Percentiles rank a stretch among this genome's conserved stretches.
Evolutionary conservation across 1,140 invertebrate genomes (phyloP).

Genomic region (Euschistus heros): DNA sequence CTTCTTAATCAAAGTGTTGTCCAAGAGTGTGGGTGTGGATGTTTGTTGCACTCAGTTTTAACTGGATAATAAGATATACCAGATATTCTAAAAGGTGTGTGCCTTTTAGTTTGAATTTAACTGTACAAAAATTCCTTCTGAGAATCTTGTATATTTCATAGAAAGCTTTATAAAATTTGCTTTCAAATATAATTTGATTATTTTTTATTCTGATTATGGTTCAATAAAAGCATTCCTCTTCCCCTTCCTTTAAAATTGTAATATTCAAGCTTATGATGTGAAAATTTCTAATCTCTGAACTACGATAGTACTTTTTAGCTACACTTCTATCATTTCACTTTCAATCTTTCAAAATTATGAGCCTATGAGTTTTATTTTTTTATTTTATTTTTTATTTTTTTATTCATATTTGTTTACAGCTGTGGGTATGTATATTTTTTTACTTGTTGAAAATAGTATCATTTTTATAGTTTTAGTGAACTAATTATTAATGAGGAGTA

Average conservation of each 20-base stretch:
- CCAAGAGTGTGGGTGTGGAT: slow-evolving; percentile 20
- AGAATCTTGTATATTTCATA: not conserved
- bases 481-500: not conserved
- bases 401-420: not conserved
- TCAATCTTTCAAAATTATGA: not conserved
- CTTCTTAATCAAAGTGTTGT: slow-evolving; percentile 7
- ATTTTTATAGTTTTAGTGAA: not conserved
- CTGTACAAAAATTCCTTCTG: slow-evolving; percentile 17
- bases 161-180: slow-evolving; percentile 1
- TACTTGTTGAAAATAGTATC: not conserved
- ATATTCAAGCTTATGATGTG: not conserved
- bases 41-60: slow-evolving; percentile 12
- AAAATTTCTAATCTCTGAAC: not conserved
- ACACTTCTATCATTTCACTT: slow-evolving; percentile 3
- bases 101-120: slow-evolving; percentile 24
- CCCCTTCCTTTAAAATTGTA: not conserved
- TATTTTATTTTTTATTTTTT: not conserved
- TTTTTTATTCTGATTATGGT: slow-evolving; percentile 12
- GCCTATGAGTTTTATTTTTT: not conserved
- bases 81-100: slow-evolving; percentile 29
- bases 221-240: slow-evolving; percentile 5
- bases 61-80: slow-evolving; percentile 13
- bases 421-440: slow-evolving; percentile 7
- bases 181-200: not conserved
- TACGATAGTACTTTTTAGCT: not conserved